Evolutionary conservation across 2,113 vertebrate genomes (phyloP), one percentile per base, ranked within the genome.

Genomic region (Regulus satrapa): DNA sequence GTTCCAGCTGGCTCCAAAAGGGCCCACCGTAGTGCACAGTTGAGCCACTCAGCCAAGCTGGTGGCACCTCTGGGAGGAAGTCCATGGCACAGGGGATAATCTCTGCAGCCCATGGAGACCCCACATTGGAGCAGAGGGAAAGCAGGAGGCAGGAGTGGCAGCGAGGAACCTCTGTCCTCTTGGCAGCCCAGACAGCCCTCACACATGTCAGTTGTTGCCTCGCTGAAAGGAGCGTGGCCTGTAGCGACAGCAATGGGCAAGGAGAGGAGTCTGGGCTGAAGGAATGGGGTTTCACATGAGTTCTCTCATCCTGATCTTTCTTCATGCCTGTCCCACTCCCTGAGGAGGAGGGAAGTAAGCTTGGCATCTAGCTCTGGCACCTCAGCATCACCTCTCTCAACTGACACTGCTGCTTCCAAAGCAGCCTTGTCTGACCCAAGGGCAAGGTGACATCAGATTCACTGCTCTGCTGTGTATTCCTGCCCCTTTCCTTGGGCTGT

Each of bases 181-280:
- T 32, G 29, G 40, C 29, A 80, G 24, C 8, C 8, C 34, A 32
- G 18, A 8, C 14, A 56, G 3, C 9, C 9, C 52, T 24, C 12
- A 28, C 3, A 6, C 2, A 2, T 12, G 10, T 20, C 6, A 29
- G 6, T 6, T 5, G 0, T 18, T 48, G 10, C 12, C 61, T 71
- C 1, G 0, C 34, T 54, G 46, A 52, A 74, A 45, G 20, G 36
- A 55, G 2, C 9, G 8, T 46, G 45, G 52, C 46, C 56, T 24
- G 16, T 4, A 56, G n/a, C 0, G 1, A 46, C 25, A 51, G 41
- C 20, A 36, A 5, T 3, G 12, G 3, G 18, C 18, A 48, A 48
- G 17, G 20, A 68, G 8, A 69, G 10, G 12, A 23, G 15, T 23
- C 69, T 38, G 51, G 16, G 46, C 21, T 10, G 48, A 84, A 80